Base-by-base conservation (phyloP, 2,797 vertebrate genomes). In the Sus cebifrons region DNA sequence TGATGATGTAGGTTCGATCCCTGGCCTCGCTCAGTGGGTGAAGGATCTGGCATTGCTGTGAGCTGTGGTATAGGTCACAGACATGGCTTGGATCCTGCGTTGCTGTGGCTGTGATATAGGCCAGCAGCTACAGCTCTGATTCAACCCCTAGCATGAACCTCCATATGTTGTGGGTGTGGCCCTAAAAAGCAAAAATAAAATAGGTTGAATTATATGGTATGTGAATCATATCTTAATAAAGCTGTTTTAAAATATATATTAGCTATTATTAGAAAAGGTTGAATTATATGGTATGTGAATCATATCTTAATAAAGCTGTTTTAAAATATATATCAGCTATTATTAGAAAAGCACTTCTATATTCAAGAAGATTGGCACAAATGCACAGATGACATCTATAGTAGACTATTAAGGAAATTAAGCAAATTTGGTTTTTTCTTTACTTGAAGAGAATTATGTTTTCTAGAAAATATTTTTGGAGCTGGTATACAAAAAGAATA, bases 341-440 rank as follows among this genome's bases (percentile, higher is more conserved):
- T 64, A 74, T 17, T 40, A 81, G 18, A 84, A 64, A n/a, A 52
- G 23, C 68, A 60, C 23, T 44, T 3, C 20, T 68, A 81, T 36
- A 62, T 86, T 68, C 52, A 86, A 93, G 73, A 79, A 77, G 18
- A 74, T 11, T 62, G 82, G 52, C n/a, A 81, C 36, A 89, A 81
- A 67, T 93, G 8, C 12, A 79, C 29, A 90, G 29, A 89, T 74
- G 25, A 54, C 18, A 32, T 73, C 68, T 86, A 52, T 20, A 96
- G 73, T 12, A 44, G 23, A 68, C 52, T 94, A 6, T 40, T 52
- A 86, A 67, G 18, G 67, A 78, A 81, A 77, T 25, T 75, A 67
- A 71, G 13, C 17, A 90, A 64, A 70, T 54, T 90, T 82, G 21
- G 20, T 29, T 82, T 86, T n/a, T 75, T 88, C 27, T 14, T 92